These are phyloP conservation scores for Athripsodes cinereus DNA, from an alignment of 2,888 invertebrate genomes.

Conservation along the genomic window DNA sequence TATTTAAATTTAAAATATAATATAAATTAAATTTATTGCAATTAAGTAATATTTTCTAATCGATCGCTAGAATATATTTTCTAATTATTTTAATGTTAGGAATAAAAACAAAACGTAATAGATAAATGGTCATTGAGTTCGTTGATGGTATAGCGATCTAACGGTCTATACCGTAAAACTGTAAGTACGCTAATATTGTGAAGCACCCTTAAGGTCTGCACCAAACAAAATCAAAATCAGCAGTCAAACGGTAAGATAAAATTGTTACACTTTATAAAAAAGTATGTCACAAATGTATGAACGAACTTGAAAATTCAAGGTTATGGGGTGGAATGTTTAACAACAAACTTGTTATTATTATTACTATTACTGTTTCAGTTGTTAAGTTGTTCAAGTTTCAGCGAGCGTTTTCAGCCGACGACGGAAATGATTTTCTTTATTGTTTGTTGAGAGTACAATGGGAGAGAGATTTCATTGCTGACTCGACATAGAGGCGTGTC, in stretches of 20 bases:
- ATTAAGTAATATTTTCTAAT: too few species aligned
- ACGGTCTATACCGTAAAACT: too few species aligned
- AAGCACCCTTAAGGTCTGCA: neutral
- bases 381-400: neutral
- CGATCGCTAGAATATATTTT: too few species aligned
- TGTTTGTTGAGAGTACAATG: neutral
- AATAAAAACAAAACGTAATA: too few species aligned
- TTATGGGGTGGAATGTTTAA: neutral
- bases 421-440: neutral
- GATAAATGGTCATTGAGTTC: too few species aligned
- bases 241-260: neutral
- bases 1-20: too few species aligned
- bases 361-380: too few species aligned
- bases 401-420: neutral
- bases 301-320: conserved; percentile 1
- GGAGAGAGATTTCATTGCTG: neutral
- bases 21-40: too few species aligned
- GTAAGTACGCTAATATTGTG: neutral
- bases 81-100: too few species aligned
- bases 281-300: neutral
- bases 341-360: too few species aligned
- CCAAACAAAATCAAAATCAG: neutral
- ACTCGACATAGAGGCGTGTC: neutral
- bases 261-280: neutral
- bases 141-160: too few species aligned